phyloP scores from a whole-genome alignment of 2,888 invertebrate genomes.

The Kuschelorhynchus macadamiae region DNA sequence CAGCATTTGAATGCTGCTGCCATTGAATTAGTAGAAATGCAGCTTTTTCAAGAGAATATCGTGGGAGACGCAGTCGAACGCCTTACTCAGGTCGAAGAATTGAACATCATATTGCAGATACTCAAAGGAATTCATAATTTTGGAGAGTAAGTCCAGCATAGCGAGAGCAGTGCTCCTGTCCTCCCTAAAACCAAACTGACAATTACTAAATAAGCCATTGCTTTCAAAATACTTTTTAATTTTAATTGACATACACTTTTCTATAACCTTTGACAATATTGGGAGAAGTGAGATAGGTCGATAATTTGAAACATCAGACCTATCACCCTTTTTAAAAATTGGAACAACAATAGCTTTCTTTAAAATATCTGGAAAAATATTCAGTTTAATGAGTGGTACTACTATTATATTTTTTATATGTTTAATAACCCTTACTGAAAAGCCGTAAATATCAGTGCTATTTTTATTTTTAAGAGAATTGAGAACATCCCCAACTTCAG shows the following conservation, averaged over 20 bases:
- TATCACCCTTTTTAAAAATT: no score
- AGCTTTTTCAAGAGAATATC: slow-evolving; percentile 26
- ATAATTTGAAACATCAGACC: no score
- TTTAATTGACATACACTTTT: slow-evolving; percentile 23
- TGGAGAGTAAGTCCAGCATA: slow-evolving; percentile 6
- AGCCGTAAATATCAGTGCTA: slow-evolving; percentile 19
- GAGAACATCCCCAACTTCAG: slow-evolving; percentile 7
- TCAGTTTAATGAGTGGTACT: slow-evolving; percentile 12
- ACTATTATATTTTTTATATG: slow-evolving; percentile 15
- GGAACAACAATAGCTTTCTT: no score
- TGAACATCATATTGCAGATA: no score
- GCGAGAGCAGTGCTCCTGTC: slow-evolving; percentile 22
- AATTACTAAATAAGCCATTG: slow-evolving; percentile 26
- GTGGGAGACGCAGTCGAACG: slow-evolving; percentile 39
- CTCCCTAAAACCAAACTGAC: slow-evolving; percentile 38
- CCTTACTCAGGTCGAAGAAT: slow-evolving; percentile 35
- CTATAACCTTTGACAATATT: no score
- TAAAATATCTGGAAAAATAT: no score
- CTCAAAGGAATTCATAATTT: not conserved
- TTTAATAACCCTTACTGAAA: slow-evolving; percentile 10
- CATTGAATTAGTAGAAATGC: no score
- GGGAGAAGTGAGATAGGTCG: no score
- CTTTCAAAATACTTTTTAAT: slow-evolving; percentile 18
- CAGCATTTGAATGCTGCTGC: no score
- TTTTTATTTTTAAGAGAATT: slow-evolving; percentile 24